These are phyloP conservation scores for Myrmecophaga tridactyla DNA, from an alignment of 2,113 vertebrate genomes.

Conservation along the genomic window DNA sequence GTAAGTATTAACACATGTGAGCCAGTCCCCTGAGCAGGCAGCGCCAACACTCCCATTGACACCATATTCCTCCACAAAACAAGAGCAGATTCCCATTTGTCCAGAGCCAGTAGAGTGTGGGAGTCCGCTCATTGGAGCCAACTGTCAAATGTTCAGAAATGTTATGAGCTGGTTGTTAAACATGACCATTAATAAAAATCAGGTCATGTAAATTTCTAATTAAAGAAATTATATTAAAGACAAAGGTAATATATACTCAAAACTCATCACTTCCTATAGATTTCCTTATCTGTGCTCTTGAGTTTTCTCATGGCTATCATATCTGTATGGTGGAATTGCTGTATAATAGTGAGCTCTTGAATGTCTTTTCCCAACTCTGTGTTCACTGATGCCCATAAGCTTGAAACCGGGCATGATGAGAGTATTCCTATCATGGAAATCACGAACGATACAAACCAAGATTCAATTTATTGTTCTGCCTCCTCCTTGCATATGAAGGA, in stretches of 20 bases:
- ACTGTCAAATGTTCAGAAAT: not conserved
- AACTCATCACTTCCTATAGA: not conserved
- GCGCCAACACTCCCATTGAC: not conserved
- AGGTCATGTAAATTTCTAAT: not conserved
- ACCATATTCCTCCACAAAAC: not conserved
- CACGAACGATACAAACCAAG: not conserved
- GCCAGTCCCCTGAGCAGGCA: not conserved
- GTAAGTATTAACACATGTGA: slow-evolving; percentile 63
- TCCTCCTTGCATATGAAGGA: not conserved
- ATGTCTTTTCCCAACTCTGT: not conserved
- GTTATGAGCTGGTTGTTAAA: not conserved
- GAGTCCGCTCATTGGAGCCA: not conserved
- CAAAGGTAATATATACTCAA: not conserved
- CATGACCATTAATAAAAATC: not conserved
- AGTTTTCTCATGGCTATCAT: not conserved
- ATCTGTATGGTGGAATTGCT: not conserved
- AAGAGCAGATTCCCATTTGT: not conserved
- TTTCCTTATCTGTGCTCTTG: not conserved
- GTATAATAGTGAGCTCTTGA: rapidly evolving
- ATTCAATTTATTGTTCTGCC: not conserved
- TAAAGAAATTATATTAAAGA: not conserved
- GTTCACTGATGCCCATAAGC: not conserved
- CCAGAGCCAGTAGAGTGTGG: rapidly evolving
- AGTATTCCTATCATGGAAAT: not conserved
- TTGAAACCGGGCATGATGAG: not conserved